These are phyloP conservation scores for Tenebrio molitor DNA, from an alignment of 1,140 invertebrate species.

Conservation along the genomic window DNA sequence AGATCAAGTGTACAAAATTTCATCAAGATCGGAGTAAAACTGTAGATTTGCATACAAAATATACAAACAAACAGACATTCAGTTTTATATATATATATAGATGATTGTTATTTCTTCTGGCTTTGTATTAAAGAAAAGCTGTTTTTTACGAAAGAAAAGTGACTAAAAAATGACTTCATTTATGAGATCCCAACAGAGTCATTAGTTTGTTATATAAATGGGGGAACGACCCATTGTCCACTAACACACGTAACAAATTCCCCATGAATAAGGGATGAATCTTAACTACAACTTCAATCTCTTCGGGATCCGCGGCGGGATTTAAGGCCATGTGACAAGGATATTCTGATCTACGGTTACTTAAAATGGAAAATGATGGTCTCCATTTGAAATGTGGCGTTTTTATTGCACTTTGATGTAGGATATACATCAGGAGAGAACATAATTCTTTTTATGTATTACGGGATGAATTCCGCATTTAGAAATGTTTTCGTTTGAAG, in stretches of 20 bases:
- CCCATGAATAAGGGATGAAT: constrained; percentile 48
- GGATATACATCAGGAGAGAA: constrained; percentile 48
- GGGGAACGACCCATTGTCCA: neutral
- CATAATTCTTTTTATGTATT: constrained; percentile 52
- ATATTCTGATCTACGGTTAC: constrained; percentile 53
- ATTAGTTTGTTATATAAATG: neutral
- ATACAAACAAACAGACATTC: too few species aligned
- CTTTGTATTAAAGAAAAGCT: too few species aligned
- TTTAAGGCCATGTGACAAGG: constrained; percentile 51
- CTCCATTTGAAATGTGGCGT: constrained; percentile 53
- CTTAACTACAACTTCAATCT: constrained; percentile 45
- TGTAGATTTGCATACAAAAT: too few species aligned
- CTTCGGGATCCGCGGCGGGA: constrained; percentile 34
- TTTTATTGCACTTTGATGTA: constrained; percentile 54
- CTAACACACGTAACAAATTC: constrained; percentile 47
- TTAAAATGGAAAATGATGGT: constrained; percentile 55
- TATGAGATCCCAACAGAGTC: too few species aligned
- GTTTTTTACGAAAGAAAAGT: too few species aligned
- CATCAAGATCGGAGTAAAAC: too few species aligned
- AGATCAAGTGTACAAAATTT: too few species aligned
- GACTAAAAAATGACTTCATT: too few species aligned
- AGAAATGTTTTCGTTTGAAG: constrained; percentile 6
- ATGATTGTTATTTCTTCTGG: too few species aligned
- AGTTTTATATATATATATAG: too few species aligned
- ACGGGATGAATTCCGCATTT: constrained; percentile 15